Conservation (phyloP, 2,113 vertebrate species). For the Climacteris rufus region DNA sequence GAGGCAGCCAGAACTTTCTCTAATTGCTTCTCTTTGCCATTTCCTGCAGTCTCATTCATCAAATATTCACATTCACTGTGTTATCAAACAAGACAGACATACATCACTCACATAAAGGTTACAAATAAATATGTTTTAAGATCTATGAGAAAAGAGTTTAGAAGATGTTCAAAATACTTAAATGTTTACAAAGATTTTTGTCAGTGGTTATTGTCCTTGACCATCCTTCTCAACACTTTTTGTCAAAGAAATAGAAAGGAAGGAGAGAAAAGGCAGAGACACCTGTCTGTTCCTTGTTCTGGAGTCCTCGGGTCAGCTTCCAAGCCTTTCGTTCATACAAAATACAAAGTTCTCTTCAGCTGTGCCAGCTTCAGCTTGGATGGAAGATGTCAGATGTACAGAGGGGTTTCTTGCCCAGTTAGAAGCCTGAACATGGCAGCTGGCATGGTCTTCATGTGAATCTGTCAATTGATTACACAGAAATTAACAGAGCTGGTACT, state of each 20-base stretch:
- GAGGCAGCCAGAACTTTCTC: not conserved
- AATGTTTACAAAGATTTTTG: conserved; percentile 48
- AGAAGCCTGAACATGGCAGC: conserved; percentile 98
- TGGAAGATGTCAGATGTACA: conserved; percentile 86
- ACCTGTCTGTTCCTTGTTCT: conserved; percentile 34
- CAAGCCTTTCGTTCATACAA: conserved; percentile 45
- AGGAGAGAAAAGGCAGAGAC: conserved; percentile 52
- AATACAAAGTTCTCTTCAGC: conserved; percentile 51
- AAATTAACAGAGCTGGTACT: not conserved
- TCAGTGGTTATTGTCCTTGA: conserved; percentile 52
- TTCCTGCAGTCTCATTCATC: not conserved
- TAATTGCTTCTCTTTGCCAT: not conserved
- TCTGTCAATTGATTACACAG: conserved; percentile 72
- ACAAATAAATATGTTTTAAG: conserved; percentile 72
- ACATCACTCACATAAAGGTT: conserved; percentile 68
- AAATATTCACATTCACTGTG: conserved; percentile 11
- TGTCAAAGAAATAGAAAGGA: conserved; percentile 52
- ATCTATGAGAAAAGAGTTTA: conserved; percentile 40
- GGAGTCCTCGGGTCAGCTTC: conserved; percentile 34
- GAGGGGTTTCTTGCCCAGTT: conserved; percentile 96
- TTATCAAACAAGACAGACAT: conserved; percentile 66
- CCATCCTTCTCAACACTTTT: conserved; percentile 45
- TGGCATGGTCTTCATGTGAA: conserved; percentile 99
- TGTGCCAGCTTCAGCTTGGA: not conserved
- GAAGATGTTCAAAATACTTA: conserved; percentile 65